Evolutionary conservation across 2,797 vertebrate species (phyloP), one percentile per base, ranked within the genome.

Genomic region (Dermochelys coriacea): DNA sequence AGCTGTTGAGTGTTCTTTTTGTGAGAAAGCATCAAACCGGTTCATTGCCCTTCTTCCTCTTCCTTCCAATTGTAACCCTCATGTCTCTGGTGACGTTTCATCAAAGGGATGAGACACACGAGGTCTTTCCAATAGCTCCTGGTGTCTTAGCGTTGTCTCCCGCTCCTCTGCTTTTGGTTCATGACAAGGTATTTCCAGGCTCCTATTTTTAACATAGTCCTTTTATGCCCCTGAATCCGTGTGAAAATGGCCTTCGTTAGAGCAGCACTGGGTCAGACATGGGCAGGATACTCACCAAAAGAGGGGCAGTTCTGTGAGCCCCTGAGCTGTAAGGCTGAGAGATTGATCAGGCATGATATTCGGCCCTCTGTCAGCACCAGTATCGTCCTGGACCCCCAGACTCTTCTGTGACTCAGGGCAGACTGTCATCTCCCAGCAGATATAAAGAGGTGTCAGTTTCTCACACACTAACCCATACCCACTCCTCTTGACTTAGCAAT

Each of bases 291-390:
- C 14, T 15, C 41, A 6, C 23, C 12, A 47, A 74, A 59, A 86
- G 59, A 81, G 81, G 5, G 21, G 18, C n/a, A 0, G 0, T 27
- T 45, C 34, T 47, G 37, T 2, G 77, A 84, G 51, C 77, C 8
- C 74, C 84, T 49, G 82, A 47, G 23, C 25, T 11, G 29, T 61
- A n/a, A 12, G 6, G 68, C 49, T 18, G 47, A 84, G 75, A 12
- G 34, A n/a, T 18, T 18, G 61, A 64, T 19, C 41, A 23, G 14
- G 37, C 37, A 45, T 45, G 12, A 45, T 41, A 23, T 71, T 10
- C 14, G 5, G 71, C 41, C 23, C 21, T 6, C 41, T 74, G 71
- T 25, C 41, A 74, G 41, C 71, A 12, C 37, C 37, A 21, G 19
- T 25, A 41, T 11, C 4, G 1, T 12, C 18, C 19, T 71, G 12